These are phyloP conservation scores for Macropodus opercularis DNA, from an alignment of 2,797 vertebrate genomes.

Conservation along the genomic window DNA sequence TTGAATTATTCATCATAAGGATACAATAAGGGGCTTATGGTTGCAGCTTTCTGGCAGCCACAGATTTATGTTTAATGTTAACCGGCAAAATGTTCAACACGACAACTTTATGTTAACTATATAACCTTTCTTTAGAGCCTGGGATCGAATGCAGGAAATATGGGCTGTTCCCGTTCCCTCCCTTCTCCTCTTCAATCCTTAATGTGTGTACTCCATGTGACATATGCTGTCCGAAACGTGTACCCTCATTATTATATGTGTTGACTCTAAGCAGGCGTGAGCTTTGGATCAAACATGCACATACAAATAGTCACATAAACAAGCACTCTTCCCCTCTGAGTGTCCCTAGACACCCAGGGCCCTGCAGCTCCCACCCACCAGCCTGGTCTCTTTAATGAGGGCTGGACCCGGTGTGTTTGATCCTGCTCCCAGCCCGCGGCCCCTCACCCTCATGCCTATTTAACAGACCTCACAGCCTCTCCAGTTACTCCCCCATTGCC, in stretches of 20 bases:
- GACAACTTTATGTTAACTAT: not conserved
- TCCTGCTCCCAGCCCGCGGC: constrained; percentile 72
- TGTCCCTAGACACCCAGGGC: constrained; percentile 64
- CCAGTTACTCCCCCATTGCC: constrained; percentile 56
- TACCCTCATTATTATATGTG: constrained; percentile 41
- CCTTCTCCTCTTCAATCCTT: constrained; percentile 16
- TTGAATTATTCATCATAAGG: too few relatives aligned
- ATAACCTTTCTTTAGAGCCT: too few relatives aligned
- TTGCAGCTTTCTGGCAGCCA: not conserved
- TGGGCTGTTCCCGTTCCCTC: constrained; percentile 18
- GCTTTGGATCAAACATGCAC: constrained; percentile 47
- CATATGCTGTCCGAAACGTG: constrained; percentile 31
- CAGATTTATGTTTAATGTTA: not conserved
- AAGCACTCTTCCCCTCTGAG: constrained; percentile 41
- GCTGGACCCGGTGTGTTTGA: constrained; percentile 75
- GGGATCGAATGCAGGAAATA: too few relatives aligned
- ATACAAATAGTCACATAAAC: constrained; percentile 49
- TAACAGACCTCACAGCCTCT: constrained; percentile 65
- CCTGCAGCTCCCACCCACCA: constrained; percentile 52
- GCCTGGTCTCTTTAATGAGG: constrained; percentile 79
- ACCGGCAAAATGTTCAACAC: not conserved
- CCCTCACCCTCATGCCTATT: constrained; percentile 77
- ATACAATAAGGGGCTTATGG: not conserved
- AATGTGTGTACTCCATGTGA: constrained; percentile 24
- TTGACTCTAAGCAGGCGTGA: constrained; percentile 45